These are phyloP conservation scores for Lasioglossum figueresi DNA, from an alignment of 2,888 invertebrate genomes.

Conservation along the genomic window DNA sequence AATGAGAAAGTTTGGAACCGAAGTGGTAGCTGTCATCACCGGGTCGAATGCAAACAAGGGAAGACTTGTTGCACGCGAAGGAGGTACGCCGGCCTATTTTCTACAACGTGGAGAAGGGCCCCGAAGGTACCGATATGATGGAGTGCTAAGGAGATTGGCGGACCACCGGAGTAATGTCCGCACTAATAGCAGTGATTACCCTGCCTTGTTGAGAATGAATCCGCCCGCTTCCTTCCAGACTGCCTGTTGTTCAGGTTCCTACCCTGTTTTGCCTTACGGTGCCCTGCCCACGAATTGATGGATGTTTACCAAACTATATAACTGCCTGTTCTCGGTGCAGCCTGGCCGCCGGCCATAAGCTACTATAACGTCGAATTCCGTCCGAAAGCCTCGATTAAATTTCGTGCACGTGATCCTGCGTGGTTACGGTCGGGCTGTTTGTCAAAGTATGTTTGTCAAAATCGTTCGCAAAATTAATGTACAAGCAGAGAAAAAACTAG, in stretches of 20 bases:
- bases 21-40: neutral
- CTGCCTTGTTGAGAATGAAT: constrained; percentile 81
- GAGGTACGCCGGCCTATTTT: constrained; percentile 52
- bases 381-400: constrained; percentile 58
- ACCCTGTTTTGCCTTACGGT: constrained; percentile 55
- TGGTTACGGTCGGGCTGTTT: neutral
- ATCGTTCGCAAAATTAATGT: neutral
- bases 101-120: constrained; percentile 46
- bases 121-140: constrained; percentile 75
- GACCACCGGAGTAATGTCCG: constrained; percentile 86
- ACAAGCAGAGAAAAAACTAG: too few relatives aligned
- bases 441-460: neutral
- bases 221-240: constrained; percentile 76
- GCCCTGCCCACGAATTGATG: constrained; percentile 80
- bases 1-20: neutral
- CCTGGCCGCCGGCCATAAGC: constrained; percentile 64
- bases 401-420: neutral
- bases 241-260: constrained; percentile 66
- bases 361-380: constrained; percentile 66
- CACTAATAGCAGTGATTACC: constrained; percentile 87
- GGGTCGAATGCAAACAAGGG: constrained; percentile 23
- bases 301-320: constrained; percentile 79
- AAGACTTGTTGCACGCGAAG: constrained; percentile 34
- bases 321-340: constrained; percentile 70
- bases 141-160: constrained; percentile 81